A percentile compares a stretch with the other conserved stretches of the same genome.
phyloP scores from a whole-genome alignment of 1,140 invertebrate species.

The Myzus persicae region DNA sequence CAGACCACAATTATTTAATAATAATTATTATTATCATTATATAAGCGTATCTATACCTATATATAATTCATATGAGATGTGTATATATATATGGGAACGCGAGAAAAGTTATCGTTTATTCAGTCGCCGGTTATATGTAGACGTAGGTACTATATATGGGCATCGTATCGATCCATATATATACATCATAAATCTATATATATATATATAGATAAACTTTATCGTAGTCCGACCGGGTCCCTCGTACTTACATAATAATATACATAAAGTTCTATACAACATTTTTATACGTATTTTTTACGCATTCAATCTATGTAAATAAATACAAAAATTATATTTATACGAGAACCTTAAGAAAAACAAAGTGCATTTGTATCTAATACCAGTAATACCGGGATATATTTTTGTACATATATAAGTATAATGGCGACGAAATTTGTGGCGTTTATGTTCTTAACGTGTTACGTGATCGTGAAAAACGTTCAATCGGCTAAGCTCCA shows the following conservation, averaged over 20 bases:
- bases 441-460: background rate
- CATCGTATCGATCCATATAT: background rate
- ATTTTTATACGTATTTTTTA: background rate
- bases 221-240: background rate
- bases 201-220: background rate
- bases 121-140: background rate
- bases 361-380: too few relatives aligned
- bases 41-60: too few relatives aligned
- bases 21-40: background rate
- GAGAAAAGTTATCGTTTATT: background rate
- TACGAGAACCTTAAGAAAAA: too few relatives aligned
- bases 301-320: background rate
- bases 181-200: too few relatives aligned
- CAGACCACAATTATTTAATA: background rate
- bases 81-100: background rate
- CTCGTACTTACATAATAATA: background rate
- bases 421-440: background rate
- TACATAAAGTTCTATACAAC: background rate
- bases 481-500: conserved; percentile 38
- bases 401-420: too few relatives aligned
- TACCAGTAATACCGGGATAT: background rate
- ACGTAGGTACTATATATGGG: background rate
- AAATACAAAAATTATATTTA: background rate
- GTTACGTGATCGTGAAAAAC: background rate
- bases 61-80: background rate